These are phyloP conservation scores for Mamestra brassicae DNA, from an alignment of 2,888 invertebrate species.

Conservation along the genomic window DNA sequence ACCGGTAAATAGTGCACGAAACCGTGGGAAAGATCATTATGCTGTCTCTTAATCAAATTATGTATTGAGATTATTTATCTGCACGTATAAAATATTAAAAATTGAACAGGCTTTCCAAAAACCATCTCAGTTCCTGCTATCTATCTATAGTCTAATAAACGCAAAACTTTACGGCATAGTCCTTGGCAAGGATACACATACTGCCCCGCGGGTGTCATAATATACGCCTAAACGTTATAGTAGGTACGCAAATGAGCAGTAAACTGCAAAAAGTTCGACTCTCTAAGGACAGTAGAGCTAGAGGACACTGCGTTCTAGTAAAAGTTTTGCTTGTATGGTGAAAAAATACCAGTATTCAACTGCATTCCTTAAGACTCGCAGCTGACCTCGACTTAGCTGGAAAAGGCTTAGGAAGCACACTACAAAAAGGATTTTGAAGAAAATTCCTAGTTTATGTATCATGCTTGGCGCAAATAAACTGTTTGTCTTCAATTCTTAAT, in stretches of 20 bases:
- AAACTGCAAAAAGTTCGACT: constrained; percentile 37
- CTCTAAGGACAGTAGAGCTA: constrained; percentile 12
- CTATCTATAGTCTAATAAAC: constrained; percentile 18
- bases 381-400: no score
- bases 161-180: constrained; percentile 20
- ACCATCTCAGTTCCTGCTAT: neutral
- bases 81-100: neutral
- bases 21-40: no score
- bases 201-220: constrained; percentile 29
- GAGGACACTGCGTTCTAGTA: constrained; percentile 13
- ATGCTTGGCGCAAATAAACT: no score
- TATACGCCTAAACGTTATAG: constrained; percentile 17
- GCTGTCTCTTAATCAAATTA: neutral
- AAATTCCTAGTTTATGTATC: no score
- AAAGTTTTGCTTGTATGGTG: neutral
- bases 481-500: no score
- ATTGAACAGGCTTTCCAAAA: neutral
- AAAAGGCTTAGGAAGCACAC: no score
- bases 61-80: neutral
- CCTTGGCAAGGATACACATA: constrained; percentile 27
- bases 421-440: no score
- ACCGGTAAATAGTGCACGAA: no score
- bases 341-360: neutral
- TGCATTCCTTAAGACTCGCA: neutral
- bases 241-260: constrained; percentile 27